Base-by-base conservation (phyloP, 2,888 invertebrate genomes). In the Cheilosia impressa region DNA sequence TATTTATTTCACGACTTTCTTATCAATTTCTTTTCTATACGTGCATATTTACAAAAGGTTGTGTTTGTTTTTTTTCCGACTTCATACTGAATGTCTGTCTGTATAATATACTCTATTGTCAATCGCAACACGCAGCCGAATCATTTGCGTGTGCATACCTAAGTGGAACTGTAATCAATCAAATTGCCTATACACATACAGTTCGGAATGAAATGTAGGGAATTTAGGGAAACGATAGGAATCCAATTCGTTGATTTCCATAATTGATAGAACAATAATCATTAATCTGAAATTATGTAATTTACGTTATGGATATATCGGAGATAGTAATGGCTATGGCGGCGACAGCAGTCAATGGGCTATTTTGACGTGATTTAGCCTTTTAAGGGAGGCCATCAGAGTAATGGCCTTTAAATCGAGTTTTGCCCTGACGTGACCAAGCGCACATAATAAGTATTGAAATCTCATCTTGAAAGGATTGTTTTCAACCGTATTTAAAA, bases 301-400 rank as follows among this genome's bases (percentile, higher is more conserved):
- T 76, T 76, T 66, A 19, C 15, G 75, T 76, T 58, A 58, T 57
- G 73, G 73, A 57, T 31, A 10, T 41, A 38, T 55, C 38, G 13
- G 27, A 27, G 38, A 43, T 55, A 27, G 17, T 47, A n/a, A n/a
- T n/a, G 7, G 9, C 45, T 2, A 19, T 17, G 19, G 9, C 24
- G 41, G 19, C 17, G 17, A 13, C 53, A 43, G 6, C 27, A 19
- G 63, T 62, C 45, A 53, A 38, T 38, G 45, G 53, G 52, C 53
- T 63, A 63, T 65, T 73, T 73, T 45, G 63, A 73, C 73, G 45
- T 73, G 45, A 73, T 73, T 63, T 55, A n/a, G 45, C 4, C 53
- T 22, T 62, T 73, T 52, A 60, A 43, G 53, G 4, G 53, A 55
- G 41, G 53, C 22, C 53, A 72, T 72, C 53, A 43, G 41, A 9